phyloP scores from a whole-genome alignment of 2,113 vertebrate genomes.

The Forbesichthys papilliferus region DNA sequence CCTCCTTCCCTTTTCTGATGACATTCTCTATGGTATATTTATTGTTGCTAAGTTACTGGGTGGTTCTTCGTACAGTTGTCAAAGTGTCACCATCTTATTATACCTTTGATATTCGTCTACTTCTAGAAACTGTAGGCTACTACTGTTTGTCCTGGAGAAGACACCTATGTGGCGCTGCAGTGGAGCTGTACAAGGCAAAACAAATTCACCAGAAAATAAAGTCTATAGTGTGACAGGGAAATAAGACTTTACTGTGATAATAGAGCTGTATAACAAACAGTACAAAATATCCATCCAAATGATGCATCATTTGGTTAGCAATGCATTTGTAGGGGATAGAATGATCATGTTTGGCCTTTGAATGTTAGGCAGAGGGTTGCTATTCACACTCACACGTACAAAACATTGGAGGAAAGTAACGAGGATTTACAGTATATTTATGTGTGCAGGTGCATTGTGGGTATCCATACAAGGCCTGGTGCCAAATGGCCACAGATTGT shows the following conservation, averaged over 20 bases:
- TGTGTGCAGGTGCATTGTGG: background rate
- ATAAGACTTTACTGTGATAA: background rate
- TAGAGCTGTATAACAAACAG: background rate
- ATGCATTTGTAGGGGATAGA: slow-evolving; percentile 55
- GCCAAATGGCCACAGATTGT: slow-evolving; percentile 62
- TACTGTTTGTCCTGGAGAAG: slow-evolving; percentile 29
- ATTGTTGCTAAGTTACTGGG: slow-evolving; percentile 40
- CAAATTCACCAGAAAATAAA: too few relatives aligned
- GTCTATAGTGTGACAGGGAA: background rate
- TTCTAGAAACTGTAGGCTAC: slow-evolving; percentile 18
- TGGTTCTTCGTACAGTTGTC: slow-evolving; percentile 37
- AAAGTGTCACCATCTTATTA: slow-evolving; percentile 21
- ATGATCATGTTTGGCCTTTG: slow-evolving; percentile 21
- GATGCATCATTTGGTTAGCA: slow-evolving; percentile 59
- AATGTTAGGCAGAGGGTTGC: slow-evolving; percentile 35
- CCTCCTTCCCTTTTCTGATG: slow-evolving; percentile 45
- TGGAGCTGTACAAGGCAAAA: background rate
- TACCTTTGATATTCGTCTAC: slow-evolving; percentile 40
- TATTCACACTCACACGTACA: background rate
- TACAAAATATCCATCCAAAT: slow-evolving; percentile 25
- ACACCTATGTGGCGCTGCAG: slow-evolving; percentile 11
- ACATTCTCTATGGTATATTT: slow-evolving; percentile 71
- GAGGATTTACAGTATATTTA: slow-evolving; percentile 35
- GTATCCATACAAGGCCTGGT: slow-evolving; percentile 3
- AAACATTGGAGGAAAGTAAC: slow-evolving; percentile 18